phyloP scores from a whole-genome alignment of 2,888 invertebrate species.

The Chloroclysta siterata region DNA sequence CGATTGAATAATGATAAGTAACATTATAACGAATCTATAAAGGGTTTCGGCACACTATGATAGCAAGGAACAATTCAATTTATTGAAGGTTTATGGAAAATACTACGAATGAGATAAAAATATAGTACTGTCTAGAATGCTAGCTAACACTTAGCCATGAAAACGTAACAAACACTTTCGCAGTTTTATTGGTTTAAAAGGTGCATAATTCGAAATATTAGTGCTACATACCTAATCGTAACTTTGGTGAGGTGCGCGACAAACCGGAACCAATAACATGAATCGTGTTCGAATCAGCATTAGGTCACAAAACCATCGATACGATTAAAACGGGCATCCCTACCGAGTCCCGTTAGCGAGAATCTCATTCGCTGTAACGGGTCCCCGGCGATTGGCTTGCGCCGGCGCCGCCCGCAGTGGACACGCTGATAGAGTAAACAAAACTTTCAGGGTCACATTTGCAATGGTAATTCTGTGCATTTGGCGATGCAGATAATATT shows the following conservation, averaged over 20 bases:
- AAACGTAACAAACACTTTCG: too few species aligned
- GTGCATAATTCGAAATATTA: background rate
- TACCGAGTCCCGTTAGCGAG: constrained; percentile 64
- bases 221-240: background rate
- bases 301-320: constrained; percentile 31
- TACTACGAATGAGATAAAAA: too few species aligned
- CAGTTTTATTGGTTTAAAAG: too few species aligned
- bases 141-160: too few species aligned
- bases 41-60: too few species aligned
- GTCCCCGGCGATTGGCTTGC: constrained; percentile 16
- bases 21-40: too few species aligned
- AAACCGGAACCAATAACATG: constrained; percentile 7
- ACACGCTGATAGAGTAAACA: constrained; percentile 1
- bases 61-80: too few species aligned
- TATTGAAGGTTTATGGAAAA: too few species aligned
- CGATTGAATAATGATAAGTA: too few species aligned
- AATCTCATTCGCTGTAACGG: constrained; percentile 58
- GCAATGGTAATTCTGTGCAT: constrained; percentile 35
- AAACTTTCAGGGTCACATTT: constrained; percentile 33
- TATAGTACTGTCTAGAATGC: too few species aligned
- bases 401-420: background rate
- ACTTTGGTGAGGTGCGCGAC: background rate
- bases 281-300: constrained; percentile 25
- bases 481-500: constrained; percentile 28
- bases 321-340: constrained; percentile 40